Conservation (phyloP, 2,888 invertebrate genomes). For the Endotricha flammealis region DNA sequence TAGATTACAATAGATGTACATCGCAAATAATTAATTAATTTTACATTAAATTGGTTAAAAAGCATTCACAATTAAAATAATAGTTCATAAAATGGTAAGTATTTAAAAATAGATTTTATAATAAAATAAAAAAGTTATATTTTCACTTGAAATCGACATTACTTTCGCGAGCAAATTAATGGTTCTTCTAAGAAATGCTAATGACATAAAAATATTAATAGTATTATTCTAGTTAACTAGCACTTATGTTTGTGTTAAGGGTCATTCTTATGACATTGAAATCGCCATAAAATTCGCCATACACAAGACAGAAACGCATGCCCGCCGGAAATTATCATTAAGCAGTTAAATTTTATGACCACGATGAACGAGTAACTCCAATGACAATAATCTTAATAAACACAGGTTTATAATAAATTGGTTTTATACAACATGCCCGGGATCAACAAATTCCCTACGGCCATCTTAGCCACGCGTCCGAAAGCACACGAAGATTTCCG, state of each 20-base stretch:
- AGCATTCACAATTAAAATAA: too few species aligned
- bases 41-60: too few species aligned
- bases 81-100: too few species aligned
- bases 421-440: conserved; percentile 31
- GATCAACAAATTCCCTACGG: conserved; percentile 38
- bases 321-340: conserved; percentile 35
- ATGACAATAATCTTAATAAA: conserved; percentile 46
- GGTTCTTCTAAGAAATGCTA: too few species aligned
- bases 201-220: too few species aligned
- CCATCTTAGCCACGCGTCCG: conserved; percentile 51
- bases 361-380: conserved; percentile 26
- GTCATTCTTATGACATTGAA: background rate
- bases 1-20: too few species aligned
- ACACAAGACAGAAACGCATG: background rate
- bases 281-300: background rate
- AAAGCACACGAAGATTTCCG: conserved; percentile 43
- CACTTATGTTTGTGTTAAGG: background rate
- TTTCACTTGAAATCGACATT: too few species aligned
- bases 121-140: too few species aligned
- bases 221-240: background rate
- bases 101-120: too few species aligned
- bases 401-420: conserved; percentile 27
- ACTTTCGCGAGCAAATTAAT: too few species aligned
- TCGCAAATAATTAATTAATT: too few species aligned
- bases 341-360: conserved; percentile 43